Percentiles rank a stretch among this genome's conserved stretches.
These are phyloP conservation scores for Sebastes hopkinsi DNA, from an alignment of 2,797 vertebrate genomes.

Conservation along the genomic window DNA sequence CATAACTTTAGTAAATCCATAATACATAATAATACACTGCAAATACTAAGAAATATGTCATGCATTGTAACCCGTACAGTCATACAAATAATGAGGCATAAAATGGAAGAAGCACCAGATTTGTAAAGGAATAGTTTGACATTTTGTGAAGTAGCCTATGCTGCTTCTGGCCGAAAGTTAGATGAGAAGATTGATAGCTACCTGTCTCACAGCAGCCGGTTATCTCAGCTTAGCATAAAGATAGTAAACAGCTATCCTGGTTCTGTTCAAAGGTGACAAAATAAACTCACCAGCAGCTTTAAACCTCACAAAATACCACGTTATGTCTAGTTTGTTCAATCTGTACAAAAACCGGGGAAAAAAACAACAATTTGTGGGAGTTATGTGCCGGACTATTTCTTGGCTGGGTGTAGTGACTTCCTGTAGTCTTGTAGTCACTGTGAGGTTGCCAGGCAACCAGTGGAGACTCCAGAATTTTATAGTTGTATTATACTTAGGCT, in stretches of 20 bases:
- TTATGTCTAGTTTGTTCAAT: too few species aligned
- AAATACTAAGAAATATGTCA: neutral
- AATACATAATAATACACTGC: neutral
- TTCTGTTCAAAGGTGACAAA: neutral
- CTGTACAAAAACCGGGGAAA: too few species aligned
- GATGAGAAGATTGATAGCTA: neutral
- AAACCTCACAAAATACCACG: too few species aligned
- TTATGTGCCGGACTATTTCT: neutral
- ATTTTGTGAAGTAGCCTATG: neutral
- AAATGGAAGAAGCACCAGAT: neutral
- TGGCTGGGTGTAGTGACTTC: neutral
- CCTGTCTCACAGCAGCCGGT: too few species aligned
- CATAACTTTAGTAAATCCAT: neutral
- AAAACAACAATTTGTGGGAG: neutral
- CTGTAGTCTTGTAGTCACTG: neutral
- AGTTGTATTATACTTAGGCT: neutral
- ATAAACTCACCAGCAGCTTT: too few species aligned
- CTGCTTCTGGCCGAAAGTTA: neutral
- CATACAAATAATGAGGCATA: neutral
- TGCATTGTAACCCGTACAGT: neutral
- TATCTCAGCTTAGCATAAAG: too few species aligned
- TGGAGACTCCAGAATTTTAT: neutral
- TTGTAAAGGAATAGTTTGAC: neutral
- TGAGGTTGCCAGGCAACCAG: neutral
- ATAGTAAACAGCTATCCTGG: neutral